Evolutionary conservation across 1,140 invertebrate genomes (phyloP).

Genomic region (Drosophila bifasciata): DNA sequence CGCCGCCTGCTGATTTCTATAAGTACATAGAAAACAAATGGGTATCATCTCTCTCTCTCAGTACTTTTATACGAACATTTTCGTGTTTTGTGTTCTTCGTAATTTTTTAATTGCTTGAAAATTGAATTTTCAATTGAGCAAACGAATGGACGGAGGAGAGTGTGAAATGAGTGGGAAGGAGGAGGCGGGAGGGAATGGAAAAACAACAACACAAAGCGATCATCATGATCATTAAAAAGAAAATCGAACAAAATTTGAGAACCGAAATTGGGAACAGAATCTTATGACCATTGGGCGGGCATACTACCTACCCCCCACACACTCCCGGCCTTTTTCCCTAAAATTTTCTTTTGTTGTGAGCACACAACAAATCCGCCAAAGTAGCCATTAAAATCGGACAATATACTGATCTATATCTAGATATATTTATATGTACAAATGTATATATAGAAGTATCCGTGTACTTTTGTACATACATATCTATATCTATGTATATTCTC

Average conservation of each 20-base stretch:
- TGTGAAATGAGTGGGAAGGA: conserved; percentile 26
- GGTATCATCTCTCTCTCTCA: conserved; percentile 13
- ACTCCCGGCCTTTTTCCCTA: background rate
- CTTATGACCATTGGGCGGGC: conserved; percentile 20
- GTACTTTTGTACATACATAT: background rate
- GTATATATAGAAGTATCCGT: conserved; percentile 4
- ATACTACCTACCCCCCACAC: conserved; percentile 7
- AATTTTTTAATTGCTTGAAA: conserved; percentile 75
- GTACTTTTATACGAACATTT: conserved; percentile 29
- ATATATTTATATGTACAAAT: background rate
- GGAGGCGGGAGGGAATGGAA: conserved; percentile 26
- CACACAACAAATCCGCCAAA: conserved; percentile 11
- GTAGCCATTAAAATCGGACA: conserved; percentile 63
- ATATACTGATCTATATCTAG: conserved; percentile 22
- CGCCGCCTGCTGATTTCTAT: conserved; percentile 6
- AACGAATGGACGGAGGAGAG: background rate
- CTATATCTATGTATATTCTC: conserved; percentile 42
- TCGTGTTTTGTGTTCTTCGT: conserved; percentile 65
- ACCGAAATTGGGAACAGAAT: conserved; percentile 35
- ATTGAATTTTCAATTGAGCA: conserved; percentile 71
- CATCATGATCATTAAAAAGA: background rate
- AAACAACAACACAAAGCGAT: conserved; percentile 3
- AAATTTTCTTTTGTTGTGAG: conserved; percentile 33
- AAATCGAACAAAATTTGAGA: conserved; percentile 16
- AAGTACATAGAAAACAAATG: conserved; percentile 4